These are phyloP conservation scores for Trachelus troglodyta DNA, from an alignment of 2,888 invertebrate species.

Conservation along the genomic window DNA sequence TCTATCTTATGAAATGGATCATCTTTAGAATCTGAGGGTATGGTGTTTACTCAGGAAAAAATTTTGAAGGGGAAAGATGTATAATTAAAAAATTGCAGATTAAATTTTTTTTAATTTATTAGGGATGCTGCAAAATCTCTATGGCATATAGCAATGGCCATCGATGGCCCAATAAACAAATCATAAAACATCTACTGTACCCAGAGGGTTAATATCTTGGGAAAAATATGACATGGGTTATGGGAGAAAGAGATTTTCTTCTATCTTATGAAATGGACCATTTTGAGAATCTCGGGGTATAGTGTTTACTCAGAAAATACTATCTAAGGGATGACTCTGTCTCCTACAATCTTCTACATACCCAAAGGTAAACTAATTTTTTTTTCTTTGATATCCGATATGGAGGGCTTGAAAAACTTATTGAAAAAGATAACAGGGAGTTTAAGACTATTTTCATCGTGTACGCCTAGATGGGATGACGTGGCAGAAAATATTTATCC, in stretches of 20 bases:
- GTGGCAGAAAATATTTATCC: not conserved
- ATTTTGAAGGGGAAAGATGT: slow-evolving; percentile 23
- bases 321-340: slow-evolving; percentile 10
- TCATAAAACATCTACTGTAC: not conserved
- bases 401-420: not conserved
- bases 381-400: not conserved
- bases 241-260: no score
- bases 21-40: not conserved
- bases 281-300: not conserved
- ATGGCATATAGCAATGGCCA: no score
- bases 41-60: slow-evolving; percentile 42
- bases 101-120: no score
- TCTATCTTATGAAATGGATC: not conserved
- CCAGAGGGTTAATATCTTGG: not conserved
- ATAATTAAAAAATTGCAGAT: no score
- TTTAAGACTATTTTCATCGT: not conserved
- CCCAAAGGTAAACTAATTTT: not conserved
- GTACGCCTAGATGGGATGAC: not conserved
- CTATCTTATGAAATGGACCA: not conserved
- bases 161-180: not conserved
- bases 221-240: no score
- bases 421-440: not conserved
- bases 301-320: slow-evolving; percentile 44
- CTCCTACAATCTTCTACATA: not conserved
- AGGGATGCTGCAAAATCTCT: no score